A percentile compares a stretch with the other conserved stretches of the same genome.
Evolutionary conservation across 2,888 invertebrate genomes (phyloP).

Genomic region (Mimumesa dahlbomi): DNA sequence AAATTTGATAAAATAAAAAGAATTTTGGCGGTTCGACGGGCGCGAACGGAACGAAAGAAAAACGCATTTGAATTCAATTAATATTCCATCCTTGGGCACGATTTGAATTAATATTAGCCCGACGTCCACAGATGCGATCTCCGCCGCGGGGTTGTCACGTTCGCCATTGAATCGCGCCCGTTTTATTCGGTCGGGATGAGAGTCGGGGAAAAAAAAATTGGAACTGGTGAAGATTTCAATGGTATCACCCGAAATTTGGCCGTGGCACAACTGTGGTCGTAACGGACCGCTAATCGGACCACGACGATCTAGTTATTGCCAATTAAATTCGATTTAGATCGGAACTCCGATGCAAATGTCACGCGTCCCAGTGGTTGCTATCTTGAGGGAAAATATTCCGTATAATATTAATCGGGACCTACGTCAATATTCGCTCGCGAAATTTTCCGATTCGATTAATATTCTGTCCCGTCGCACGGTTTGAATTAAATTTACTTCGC

Average conservation of each 20-base stretch:
- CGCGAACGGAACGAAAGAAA: slow-evolving; percentile 11
- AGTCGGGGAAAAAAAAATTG: slow-evolving; percentile 3
- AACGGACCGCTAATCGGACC: too few relatives aligned
- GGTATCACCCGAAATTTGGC: not conserved
- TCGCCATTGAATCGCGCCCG: slow-evolving; percentile 23
- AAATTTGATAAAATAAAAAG: slow-evolving; percentile 3
- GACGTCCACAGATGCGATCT: slow-evolving; percentile 39
- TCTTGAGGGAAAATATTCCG: slow-evolving; percentile 14
- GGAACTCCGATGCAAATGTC: not conserved
- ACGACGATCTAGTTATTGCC: not conserved
- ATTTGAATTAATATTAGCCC: slow-evolving; percentile 55
- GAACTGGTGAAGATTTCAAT: not conserved
- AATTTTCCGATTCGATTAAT: slow-evolving; percentile 58
- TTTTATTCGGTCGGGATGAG: slow-evolving; percentile 40
- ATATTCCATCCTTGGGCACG: slow-evolving; percentile 44
- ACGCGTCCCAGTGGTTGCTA: not conserved
- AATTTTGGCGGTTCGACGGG: not conserved
- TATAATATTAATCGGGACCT: slow-evolving; percentile 45
- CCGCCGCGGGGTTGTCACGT: slow-evolving; percentile 45
- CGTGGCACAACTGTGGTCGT: not conserved
- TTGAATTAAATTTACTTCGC: slow-evolving; percentile 55
- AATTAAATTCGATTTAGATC: not conserved
- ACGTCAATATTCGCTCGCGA: slow-evolving; percentile 41
- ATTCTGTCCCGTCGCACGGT: slow-evolving; percentile 50
- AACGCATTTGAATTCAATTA: slow-evolving; percentile 45